Percentiles rank a stretch among this genome's conserved stretches.
phyloP scores from a whole-genome alignment of 2,113 vertebrate species.

The Stigmatopora nigra region DNA sequence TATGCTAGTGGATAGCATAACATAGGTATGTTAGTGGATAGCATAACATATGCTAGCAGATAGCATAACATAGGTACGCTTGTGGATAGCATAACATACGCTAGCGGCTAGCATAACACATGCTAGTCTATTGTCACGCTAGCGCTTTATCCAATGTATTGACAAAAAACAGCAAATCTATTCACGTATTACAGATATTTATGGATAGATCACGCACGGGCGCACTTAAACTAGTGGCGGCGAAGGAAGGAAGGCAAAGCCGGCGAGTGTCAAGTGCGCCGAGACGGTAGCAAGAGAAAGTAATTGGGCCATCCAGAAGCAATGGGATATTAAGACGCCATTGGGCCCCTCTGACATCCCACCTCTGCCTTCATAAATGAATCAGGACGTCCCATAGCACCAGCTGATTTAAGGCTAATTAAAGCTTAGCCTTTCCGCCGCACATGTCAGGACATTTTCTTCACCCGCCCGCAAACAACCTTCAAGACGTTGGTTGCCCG shows the following conservation, averaged over 20 bases:
- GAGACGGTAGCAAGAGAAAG: slow-evolving; percentile 47
- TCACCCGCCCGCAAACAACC: slow-evolving; percentile 40
- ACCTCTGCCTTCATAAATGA: slow-evolving; percentile 51
- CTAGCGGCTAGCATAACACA: no score
- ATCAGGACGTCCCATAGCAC: slow-evolving; percentile 53
- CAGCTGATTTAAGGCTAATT: slow-evolving; percentile 62
- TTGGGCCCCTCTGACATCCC: slow-evolving; percentile 52
- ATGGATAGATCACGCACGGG: background rate
- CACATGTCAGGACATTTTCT: slow-evolving; percentile 43
- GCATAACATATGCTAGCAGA: background rate
- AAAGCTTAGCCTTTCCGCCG: slow-evolving; percentile 45
- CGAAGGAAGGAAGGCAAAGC: slow-evolving; percentile 41
- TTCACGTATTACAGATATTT: background rate
- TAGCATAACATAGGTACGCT: no score
- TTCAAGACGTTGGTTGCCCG: slow-evolving; percentile 48
- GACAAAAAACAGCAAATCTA: no score
- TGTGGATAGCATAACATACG: no score
- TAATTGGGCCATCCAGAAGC: slow-evolving; percentile 68
- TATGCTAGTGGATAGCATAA: no score
- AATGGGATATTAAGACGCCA: slow-evolving; percentile 67
- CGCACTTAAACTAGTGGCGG: slow-evolving; percentile 19
- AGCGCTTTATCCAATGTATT: no score
- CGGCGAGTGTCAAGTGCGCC: slow-evolving; percentile 47
- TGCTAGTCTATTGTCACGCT: no score
- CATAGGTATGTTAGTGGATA: no score